Base-by-base conservation (phyloP, 2,888 invertebrate species). In the Drosophila heteroneura region DNA sequence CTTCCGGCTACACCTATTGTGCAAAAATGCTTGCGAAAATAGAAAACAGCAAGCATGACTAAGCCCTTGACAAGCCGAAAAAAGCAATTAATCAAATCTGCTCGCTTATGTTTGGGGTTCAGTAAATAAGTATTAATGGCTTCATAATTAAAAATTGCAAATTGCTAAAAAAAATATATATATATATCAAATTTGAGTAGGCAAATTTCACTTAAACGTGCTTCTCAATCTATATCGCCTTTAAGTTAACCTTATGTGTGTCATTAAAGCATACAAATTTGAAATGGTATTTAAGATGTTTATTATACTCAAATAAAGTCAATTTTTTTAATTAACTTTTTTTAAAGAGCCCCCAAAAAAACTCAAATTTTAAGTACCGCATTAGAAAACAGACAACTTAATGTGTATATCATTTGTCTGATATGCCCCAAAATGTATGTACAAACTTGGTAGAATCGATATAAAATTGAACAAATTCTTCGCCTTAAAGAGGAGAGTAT, bases 1-100 rank as follows among this genome's bases (percentile, higher is more conserved):
- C 89, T 90, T 88, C 91, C 91, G 88, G 88, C 88, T 90, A 90
- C 88, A 88, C 91, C 88, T 88, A 89, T 83, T 76, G 89, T 90
- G 89, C 89, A 85, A 91, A 91, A 90, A 79, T 71, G 37, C 63
- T 82, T 76, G 86, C 85, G 79, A 90, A 88, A 90, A 90, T 90
- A 85, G 90, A 91, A 91, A 87, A 91, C 82, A 62, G 75, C 79
- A 59, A 62, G 78, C 79, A 83, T 68, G 79, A 74, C 76, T 71
- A 82, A 87, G 77, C 78, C 86, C 62, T 74, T 78, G 91, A 79
- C 85, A 82, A 79, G 87, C 72, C 64, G 65, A 57, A 70, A 74
- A 91, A 91, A 85, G 72, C 90, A 62, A 87, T 87, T 90, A 91
- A 87, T 87, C 86, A 87, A 89, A 60, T 58, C 70, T 70, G 56